phyloP scores from a whole-genome alignment of 2,797 vertebrate species.

The Poliocrania exsul region DNA sequence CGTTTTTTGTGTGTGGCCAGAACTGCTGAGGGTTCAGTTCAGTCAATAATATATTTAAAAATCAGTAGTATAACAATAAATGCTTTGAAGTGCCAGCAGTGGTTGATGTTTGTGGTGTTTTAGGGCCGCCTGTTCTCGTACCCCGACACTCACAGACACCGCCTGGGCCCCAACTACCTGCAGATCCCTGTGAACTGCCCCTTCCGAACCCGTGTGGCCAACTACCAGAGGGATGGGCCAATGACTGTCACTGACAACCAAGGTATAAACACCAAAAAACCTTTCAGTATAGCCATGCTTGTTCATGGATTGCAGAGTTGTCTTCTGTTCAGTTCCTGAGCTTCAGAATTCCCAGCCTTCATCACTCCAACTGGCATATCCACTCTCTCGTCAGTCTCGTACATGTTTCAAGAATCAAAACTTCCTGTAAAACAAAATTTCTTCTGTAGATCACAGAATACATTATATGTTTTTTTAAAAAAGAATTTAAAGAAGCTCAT shows the following conservation, averaged over 20 bases:
- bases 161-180: slow-evolving; percentile 93
- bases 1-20: not conserved
- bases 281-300: not conserved
- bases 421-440: not conserved
- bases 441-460: not conserved
- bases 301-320: accelerated
- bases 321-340: not conserved
- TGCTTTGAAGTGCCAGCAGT: not conserved
- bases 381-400: not conserved
- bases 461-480: not conserved
- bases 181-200: slow-evolving; percentile 96
- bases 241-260: slow-evolving; percentile 94
- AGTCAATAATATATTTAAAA: not conserved
- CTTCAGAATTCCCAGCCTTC: not conserved
- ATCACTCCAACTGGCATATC: not conserved
- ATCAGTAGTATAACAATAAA: not conserved
- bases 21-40: not conserved
- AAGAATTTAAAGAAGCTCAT: not conserved
- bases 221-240: slow-evolving; percentile 94
- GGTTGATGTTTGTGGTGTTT: not conserved
- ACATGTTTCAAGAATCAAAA: not conserved
- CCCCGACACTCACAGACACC: slow-evolving; percentile 94
- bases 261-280: slow-evolving; percentile 69
- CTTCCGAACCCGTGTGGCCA: slow-evolving; percentile 86
- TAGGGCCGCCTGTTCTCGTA: slow-evolving; percentile 94